Conservation (phyloP, 2,797 vertebrate genomes). For the Hafferia zeledoni region DNA sequence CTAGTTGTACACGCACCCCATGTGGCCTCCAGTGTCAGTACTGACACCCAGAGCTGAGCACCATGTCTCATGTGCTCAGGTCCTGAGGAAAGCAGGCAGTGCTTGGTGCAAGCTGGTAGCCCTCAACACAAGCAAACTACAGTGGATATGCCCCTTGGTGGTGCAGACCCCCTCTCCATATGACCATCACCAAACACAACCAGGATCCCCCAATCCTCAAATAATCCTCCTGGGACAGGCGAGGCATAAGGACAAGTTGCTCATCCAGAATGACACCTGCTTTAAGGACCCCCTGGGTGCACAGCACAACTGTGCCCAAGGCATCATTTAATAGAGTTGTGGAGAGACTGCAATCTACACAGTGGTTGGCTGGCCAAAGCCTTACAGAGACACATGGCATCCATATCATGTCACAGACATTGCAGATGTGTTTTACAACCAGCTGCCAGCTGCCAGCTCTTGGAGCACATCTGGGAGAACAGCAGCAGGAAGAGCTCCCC, state of each 20-base stretch:
- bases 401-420: accelerated
- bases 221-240: neutral
- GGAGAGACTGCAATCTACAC: neutral
- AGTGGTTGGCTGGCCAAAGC: accelerated
- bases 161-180: neutral
- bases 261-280: neutral
- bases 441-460: neutral
- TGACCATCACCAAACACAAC: neutral
- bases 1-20: neutral
- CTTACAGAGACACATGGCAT: neutral
- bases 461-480: neutral
- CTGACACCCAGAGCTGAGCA: neutral
- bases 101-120: neutral
- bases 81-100: neutral
- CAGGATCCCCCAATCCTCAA: accelerated
- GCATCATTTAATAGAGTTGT: neutral
- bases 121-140: neutral
- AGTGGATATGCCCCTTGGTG: accelerated
- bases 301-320: neutral
- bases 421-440: neutral
- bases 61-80: accelerated
- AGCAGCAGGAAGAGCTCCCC: neutral
- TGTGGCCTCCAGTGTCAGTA: accelerated
- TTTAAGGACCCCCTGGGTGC: neutral
- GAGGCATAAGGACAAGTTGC: neutral